Evolutionary conservation across 2,113 vertebrate species (phyloP), one percentile per base, ranked within the genome.

Genomic region (Chionomys nivalis): DNA sequence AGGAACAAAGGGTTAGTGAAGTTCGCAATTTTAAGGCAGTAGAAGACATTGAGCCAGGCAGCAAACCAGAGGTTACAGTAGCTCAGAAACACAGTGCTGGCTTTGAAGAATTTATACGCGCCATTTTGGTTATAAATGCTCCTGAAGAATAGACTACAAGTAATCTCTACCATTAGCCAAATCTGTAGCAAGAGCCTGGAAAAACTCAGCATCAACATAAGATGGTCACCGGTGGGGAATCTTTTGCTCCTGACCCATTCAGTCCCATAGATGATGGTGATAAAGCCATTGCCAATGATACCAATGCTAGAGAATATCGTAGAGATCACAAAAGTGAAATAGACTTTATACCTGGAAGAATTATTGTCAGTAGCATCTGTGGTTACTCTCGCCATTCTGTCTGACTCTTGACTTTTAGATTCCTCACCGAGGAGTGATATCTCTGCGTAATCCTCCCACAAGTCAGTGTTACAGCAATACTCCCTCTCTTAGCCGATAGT

Each of bases 51-150:
- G 85, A 98, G 96, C 90, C 95, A 97, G 23, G 96, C 31, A 5
- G 94, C 96, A 19, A 97, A 36, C 96, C 97, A 98, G 68, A 97
- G 97, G 76, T 93, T 97, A 94, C 44, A 90, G 36, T 95, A 96
- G 79, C 85, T 96, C 47, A 97, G 95, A 44, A 97, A 98, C n/a
- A 97, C 23, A 23, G 61, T 0, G 9, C 31, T 42, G 11, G 96
- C 16, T 49, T 89, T 96, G 79, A 98, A 97, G n/a, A 85, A 17
- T 16, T 2, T 44, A 12, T 96, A 86, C 31, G 94, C 1, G 3
- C 4, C 1, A 13, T 44, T 94, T 39, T 94, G 93, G 77, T 78
- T 96, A 5, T 98, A 97, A 49, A 28, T 66, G 65, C 13, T 16
- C 26, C 0, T 44, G 42, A 91, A 88, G 1, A 95, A 17, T 0